phyloP scores from a whole-genome alignment of 2,113 vertebrate species.

The Menidia beryllina region DNA sequence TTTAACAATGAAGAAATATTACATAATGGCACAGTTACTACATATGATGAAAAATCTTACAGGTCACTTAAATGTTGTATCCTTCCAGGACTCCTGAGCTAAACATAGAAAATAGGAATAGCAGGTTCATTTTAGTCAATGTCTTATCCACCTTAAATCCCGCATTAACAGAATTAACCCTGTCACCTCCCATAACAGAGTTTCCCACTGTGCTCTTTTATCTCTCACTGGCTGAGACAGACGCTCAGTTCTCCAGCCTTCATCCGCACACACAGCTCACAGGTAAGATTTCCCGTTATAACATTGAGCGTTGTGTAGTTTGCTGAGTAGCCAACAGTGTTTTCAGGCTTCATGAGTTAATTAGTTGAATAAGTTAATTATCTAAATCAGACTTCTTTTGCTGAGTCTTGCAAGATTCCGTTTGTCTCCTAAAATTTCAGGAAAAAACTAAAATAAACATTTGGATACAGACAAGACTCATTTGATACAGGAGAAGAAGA shows the following conservation, averaged over 20 bases:
- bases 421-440: not conserved
- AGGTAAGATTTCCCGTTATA: constrained; percentile 45
- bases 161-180: constrained; percentile 80
- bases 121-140: constrained; percentile 57
- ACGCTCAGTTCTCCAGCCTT: constrained; percentile 24
- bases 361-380: not conserved
- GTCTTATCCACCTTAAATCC: constrained; percentile 81
- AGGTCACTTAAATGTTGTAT: not conserved
- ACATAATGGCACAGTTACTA: too few species aligned
- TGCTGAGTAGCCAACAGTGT: not conserved
- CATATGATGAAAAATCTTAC: not conserved
- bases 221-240: constrained; percentile 38
- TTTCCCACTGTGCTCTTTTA: constrained; percentile 63
- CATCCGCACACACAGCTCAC: constrained; percentile 29
- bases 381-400: not conserved
- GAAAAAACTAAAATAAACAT: constrained; percentile 4
- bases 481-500: constrained; percentile 12
- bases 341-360: not conserved
- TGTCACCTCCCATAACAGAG: constrained; percentile 64
- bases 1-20: too few species aligned
- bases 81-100: constrained; percentile 3
- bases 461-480: constrained; percentile 18
- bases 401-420: constrained; percentile 10
- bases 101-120: constrained; percentile 34
- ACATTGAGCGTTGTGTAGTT: not conserved